phyloP scores from a whole-genome alignment of 2,113 vertebrate species.

The Oryzias woworae region DNA sequence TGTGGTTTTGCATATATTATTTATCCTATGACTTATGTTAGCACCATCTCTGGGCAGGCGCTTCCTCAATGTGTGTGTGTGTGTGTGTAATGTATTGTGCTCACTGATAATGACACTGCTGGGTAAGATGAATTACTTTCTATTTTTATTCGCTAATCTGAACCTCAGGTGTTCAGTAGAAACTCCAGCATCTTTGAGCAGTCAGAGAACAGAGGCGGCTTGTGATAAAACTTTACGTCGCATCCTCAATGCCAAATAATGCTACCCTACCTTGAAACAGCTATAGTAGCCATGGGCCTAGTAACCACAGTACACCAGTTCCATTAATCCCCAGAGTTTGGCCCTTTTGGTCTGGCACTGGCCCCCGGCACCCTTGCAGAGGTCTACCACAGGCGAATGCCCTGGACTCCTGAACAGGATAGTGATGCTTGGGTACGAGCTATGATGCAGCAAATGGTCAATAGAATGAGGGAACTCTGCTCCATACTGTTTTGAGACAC shows the following conservation, averaged over 20 bases:
- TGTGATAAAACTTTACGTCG: slow-evolving; percentile 4
- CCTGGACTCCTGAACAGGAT: too few relatives aligned
- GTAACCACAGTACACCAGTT: too few relatives aligned
- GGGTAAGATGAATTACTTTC: slow-evolving; percentile 58
- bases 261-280: too few relatives aligned
- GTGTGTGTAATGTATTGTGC: slow-evolving; percentile 19
- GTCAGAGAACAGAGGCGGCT: background rate
- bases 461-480: too few relatives aligned
- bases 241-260: background rate
- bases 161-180: slow-evolving; percentile 20
- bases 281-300: too few relatives aligned
- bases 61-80: slow-evolving; percentile 12
- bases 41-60: slow-evolving; percentile 53
- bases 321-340: too few relatives aligned
- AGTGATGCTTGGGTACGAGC: too few relatives aligned
- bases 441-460: too few relatives aligned
- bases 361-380: too few relatives aligned
- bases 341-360: too few relatives aligned
- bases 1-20: slow-evolving; percentile 56
- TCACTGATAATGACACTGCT: slow-evolving; percentile 38
- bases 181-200: slow-evolving; percentile 31
- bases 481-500: too few relatives aligned
- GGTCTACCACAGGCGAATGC: too few relatives aligned
- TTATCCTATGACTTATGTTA: slow-evolving; percentile 35
- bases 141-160: slow-evolving; percentile 8